Evolutionary conservation across 2,797 vertebrate species (phyloP), one percentile per base, ranked within the genome.

Genomic region (Gorsachius magnificus): DNA sequence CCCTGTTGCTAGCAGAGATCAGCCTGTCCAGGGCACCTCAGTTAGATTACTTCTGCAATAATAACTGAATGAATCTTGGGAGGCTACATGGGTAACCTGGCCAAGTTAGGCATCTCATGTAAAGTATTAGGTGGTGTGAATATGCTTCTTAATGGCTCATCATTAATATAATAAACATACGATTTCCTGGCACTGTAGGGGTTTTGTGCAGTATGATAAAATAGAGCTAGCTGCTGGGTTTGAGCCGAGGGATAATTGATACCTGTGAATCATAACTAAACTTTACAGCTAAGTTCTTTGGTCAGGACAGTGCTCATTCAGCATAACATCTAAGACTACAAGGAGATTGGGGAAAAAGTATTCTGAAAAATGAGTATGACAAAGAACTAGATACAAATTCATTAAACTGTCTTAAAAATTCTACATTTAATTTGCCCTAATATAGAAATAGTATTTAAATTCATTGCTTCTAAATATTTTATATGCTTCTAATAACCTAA

Each of bases 381-480:
- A 56, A 61, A 89, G 35, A 72, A 19, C 21, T 75, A 72, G 63
- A 78, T 78, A 84, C 16, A 83, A 63, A 57, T 88, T 79, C 53
- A 91, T 96, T 87, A 84, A 72, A 87, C 11, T 61, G 8, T 22
- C 31, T 91, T 38, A 80, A 74, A 88, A 92, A 77, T 48, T 88
- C 83, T 82, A 43, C 48, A 68, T 80, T 87, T 92, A 76, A 83
- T 89, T 72, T 85, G 20, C 31, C 13, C 2, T 87, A 77, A 77
- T 74, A 76, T 58, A 88, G 85, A 87, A 87, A 64, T 33, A 63
- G 11, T 28, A 66, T 92, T 94, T 77, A 85, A 92, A 96, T 92
- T 96, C 18, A 77, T 93, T 94, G 41, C 65, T 93, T 74, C 53
- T 94, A 94, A 93, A 95, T 95, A 83, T 93, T 95, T 90, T n/a